Evolutionary conservation across 2,113 vertebrate species (phyloP).

Genomic region (Blennius ocellaris): DNA sequence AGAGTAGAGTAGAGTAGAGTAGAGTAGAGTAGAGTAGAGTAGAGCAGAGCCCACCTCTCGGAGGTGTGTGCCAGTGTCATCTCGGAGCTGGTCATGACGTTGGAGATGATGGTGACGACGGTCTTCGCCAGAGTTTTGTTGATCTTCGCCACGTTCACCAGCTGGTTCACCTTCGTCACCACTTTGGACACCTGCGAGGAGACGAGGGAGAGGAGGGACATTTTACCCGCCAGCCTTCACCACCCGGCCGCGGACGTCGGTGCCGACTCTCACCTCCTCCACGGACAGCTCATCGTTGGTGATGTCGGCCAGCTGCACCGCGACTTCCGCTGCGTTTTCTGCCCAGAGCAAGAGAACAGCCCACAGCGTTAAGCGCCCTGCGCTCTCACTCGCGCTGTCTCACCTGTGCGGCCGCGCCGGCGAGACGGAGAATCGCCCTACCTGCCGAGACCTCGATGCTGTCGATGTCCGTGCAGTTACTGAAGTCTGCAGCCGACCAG

Average conservation of each 20-base stretch:
- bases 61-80: constrained; percentile 84
- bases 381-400: no score
- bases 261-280: constrained; percentile 79
- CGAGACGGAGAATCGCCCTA: constrained; percentile 27
- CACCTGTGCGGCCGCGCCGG: no score
- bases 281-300: constrained; percentile 86
- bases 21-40: constrained; percentile 76
- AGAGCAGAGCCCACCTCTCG: constrained; percentile 80
- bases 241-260: no score
- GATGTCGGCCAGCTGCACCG: constrained; percentile 88
- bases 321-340: constrained; percentile 91
- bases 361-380: no score
- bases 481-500: constrained; percentile 86
- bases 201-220: neutral
- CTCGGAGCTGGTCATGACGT: constrained; percentile 91
- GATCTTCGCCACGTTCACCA: constrained; percentile 91
- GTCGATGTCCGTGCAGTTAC: constrained; percentile 84
- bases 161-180: constrained; percentile 89
- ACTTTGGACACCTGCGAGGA: constrained; percentile 85
- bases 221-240: neutral
- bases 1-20: neutral
- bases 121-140: constrained; percentile 88
- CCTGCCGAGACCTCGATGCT: constrained; percentile 81
- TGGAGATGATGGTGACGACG: constrained; percentile 94
- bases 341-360: constrained; percentile 10